Conservation (phyloP, 37 sponge, comb jelly and placozoan genomes). For the Cladorhizidae sp. region DNA sequence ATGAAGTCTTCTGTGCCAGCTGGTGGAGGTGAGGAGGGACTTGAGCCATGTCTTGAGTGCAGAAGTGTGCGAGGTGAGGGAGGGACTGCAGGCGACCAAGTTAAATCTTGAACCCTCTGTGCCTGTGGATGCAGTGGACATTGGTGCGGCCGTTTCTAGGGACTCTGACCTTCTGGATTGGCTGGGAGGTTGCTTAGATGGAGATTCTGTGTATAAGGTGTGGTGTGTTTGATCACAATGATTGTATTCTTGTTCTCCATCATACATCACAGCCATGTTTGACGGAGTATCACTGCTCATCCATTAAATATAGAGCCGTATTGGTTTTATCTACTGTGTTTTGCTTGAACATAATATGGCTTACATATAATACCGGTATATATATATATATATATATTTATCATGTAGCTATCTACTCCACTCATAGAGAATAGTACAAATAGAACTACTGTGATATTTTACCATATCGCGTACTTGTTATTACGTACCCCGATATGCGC, state of each 20-base stretch:
- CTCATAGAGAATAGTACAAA: no score
- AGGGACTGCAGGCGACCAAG: neutral
- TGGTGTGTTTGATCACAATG: neutral
- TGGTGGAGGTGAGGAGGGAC: slow-evolving; percentile 30
- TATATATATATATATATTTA: no score
- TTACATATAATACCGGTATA: no score
- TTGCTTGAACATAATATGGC: no score
- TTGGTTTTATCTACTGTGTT: no score
- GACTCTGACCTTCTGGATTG: slow-evolving; percentile 33
- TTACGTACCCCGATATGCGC: no score
- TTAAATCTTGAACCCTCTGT: neutral
- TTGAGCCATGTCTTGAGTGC: slow-evolving; percentile 17
- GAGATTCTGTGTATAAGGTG: slow-evolving; percentile 15
- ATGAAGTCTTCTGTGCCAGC: slow-evolving; percentile 13
- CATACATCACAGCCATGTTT: no score
- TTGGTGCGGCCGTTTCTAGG: neutral
- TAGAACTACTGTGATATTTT: no score
- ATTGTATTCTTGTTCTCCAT: neutral
- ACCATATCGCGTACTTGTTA: no score
- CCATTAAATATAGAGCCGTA: no score
- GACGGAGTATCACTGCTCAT: no score
- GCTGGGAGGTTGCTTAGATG: slow-evolving; percentile 10
- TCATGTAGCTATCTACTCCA: no score
- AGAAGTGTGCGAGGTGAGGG: neutral
- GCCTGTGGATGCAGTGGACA: neutral